Evolutionary conservation across 2,113 vertebrate species (phyloP), one percentile per base, ranked within the genome.

Genomic region (Gallinago undulata): DNA sequence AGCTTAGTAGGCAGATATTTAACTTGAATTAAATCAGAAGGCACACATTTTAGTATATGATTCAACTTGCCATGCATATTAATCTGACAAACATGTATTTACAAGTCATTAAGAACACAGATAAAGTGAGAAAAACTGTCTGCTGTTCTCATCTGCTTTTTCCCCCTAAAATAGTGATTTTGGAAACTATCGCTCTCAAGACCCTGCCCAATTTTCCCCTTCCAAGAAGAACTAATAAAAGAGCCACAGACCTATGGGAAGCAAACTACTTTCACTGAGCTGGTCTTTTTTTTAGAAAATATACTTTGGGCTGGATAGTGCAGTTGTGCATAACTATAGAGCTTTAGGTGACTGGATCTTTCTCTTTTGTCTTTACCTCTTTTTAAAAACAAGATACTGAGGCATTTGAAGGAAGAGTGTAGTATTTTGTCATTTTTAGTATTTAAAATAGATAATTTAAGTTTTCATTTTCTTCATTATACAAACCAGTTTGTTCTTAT

Each of bases 11-110:
- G 56, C 88, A 96, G 78, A 70, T 69, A 94, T 19, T 87, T 93
- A 83, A 76, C 89, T 82, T 56, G 69, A 88, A 74, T 94, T 83
- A 80, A 90, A 93, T 80, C 7, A 8, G 66, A 91, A 95, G 66
- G 74, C 50, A 56, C 21, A 45, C 50, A 25, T 47, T 89, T 85
- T 74, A 63, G n/a, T 85, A 62, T 76, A 39, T 18, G 72, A 80
- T 87, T 90, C 50, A 41, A 74, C 91, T 97, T 93, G 70, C 90
- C 56, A 30, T 69, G 45, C 70, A 33, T 66, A 89, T 81, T 82
- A 78, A 89, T 91, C 69, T 94, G 84, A 89, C 57, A 94, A 91
- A 79, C 45, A 7, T 57, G 59, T 94, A 80, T 88, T 95, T 95
- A 73, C 70, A 83, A 55, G 84, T 77, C 9, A 83, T 88, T 93